phyloP scores from a whole-genome alignment of 2,797 vertebrate genomes.

The Crocidura indochinensis region DNA sequence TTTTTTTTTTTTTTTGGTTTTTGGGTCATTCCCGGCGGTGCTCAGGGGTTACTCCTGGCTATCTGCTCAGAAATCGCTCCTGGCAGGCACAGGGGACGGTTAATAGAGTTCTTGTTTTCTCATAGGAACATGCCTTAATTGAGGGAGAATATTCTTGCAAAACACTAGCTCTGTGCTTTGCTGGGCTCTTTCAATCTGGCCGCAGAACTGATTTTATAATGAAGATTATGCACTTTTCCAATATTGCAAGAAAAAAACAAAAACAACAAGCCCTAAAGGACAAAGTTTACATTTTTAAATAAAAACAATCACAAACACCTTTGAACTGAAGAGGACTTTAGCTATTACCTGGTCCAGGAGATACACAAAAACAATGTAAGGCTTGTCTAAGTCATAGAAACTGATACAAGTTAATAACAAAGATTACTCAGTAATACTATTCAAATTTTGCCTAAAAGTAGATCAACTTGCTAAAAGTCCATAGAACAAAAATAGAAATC shows the following conservation, averaged over 20 bases:
- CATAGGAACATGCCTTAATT: slow-evolving; percentile 68
- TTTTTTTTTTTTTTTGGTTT: too few relatives aligned
- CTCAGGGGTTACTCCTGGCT: too few relatives aligned
- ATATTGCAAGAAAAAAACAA: slow-evolving; percentile 41
- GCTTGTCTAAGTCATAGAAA: slow-evolving; percentile 58
- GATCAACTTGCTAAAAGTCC: slow-evolving; percentile 58
- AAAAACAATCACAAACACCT: slow-evolving; percentile 66
- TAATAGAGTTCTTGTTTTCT: slow-evolving; percentile 77
- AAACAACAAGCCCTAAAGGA: not conserved
- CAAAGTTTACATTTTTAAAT: slow-evolving; percentile 72
- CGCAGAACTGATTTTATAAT: slow-evolving; percentile 69
- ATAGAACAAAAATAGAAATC: slow-evolving; percentile 51
- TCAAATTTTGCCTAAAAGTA: slow-evolving; percentile 63
- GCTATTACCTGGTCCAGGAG: slow-evolving; percentile 66
- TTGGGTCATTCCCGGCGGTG: too few relatives aligned
- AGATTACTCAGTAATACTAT: slow-evolving; percentile 63
- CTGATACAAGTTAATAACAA: slow-evolving; percentile 62
- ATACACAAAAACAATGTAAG: slow-evolving; percentile 70
- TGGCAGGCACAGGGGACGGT: too few relatives aligned
- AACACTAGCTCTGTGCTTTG: slow-evolving; percentile 78
- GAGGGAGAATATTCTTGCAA: slow-evolving; percentile 78
- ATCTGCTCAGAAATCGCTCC: too few relatives aligned
- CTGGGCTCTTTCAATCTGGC: slow-evolving; percentile 72
- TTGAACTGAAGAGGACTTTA: slow-evolving; percentile 60
- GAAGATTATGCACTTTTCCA: slow-evolving; percentile 67